Base-by-base conservation (phyloP, 2,113 vertebrate species). In the Gobiocypris rarus region DNA sequence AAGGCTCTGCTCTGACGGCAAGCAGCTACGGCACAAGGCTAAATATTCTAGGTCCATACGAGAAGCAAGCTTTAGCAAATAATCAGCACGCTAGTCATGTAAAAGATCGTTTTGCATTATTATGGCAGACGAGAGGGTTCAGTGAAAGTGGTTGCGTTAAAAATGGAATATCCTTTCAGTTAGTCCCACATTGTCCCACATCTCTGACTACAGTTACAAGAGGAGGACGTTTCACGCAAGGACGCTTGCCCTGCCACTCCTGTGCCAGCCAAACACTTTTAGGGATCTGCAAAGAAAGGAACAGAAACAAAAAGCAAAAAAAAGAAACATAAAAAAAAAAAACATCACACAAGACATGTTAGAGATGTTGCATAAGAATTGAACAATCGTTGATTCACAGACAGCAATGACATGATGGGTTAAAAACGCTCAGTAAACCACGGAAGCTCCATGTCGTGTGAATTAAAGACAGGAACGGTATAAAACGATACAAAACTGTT, bases 271-370 rank as follows among this genome's bases (percentile, higher is more conserved):
- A 91, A 91, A 91, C 92, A 87, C 94, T 94, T 94, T 94, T 96
- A 97, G 94, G 95, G 92, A 96, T 96, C 96, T 97, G 95, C 89
- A 93, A 95, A 93, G 89, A 95, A 93, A 92, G 91, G 91, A 94
- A 89, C 91, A 86, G 83, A 90, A 91, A 88, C 86, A 83, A 83
- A 88, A 89, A 89, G 91, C 89, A 89, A 90, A 87, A 90, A n/a
- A 84, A 86, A 85, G 9, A 75, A 31, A 50, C 4, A 73, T 26
- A 77, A 87, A 86, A 89, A 93, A 91, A 93, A 92, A 79, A 86
- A 86, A 83, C 76, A 84, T 54, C 56, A 87, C 87, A 87, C 83
- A 87, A 83, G 86, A 88, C 63, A 86, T 67, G 89, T 91, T 93
- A 87, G 88, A 93, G 82, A 89, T 89, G 79, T 88, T 89, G 91